These are phyloP conservation scores for Aphaenogaster ashmeadi DNA, from an alignment of 1,140 invertebrate species.

Conservation along the genomic window DNA sequence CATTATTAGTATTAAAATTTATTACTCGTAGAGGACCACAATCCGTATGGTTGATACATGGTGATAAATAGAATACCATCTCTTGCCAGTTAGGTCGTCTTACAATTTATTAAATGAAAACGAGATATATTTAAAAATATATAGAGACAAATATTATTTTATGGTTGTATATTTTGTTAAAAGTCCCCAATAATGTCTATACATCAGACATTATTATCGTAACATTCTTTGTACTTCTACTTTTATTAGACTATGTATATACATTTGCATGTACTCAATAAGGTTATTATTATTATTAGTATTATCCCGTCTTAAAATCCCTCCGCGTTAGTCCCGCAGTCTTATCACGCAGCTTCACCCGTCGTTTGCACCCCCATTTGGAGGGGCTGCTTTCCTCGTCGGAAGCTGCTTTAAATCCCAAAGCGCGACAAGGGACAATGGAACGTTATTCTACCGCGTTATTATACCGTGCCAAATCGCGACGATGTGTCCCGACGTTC, in stretches of 20 bases:
- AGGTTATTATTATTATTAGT: not conserved
- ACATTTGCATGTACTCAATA: not conserved
- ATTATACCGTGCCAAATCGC: conserved; percentile 26
- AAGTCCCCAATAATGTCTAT: not conserved
- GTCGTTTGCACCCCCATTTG: not conserved
- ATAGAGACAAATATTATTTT: not conserved
- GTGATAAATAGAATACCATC: too few species aligned
- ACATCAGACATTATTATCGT: not conserved
- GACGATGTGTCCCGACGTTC: not conserved
- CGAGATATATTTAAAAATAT: not conserved
- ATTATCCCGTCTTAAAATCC: conserved; percentile 28
- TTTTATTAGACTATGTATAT: not conserved
- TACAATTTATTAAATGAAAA: not conserved
- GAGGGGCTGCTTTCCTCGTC: conserved; percentile 6
- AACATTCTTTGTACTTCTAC: not conserved
- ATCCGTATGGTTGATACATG: too few species aligned
- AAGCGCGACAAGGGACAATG: not conserved
- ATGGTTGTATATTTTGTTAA: not conserved
- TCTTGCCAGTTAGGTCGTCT: too few species aligned
- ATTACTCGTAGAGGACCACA: too few species aligned
- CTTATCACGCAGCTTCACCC: conserved; percentile 3
- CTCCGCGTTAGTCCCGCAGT: not conserved
- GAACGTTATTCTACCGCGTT: conserved; percentile 18
- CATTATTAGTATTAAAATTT: too few species aligned
- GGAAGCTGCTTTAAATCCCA: conserved; percentile 38